These are phyloP conservation scores for Cryptocephalus moraei DNA, from an alignment of 2,888 invertebrate species.

Conservation along the genomic window DNA sequence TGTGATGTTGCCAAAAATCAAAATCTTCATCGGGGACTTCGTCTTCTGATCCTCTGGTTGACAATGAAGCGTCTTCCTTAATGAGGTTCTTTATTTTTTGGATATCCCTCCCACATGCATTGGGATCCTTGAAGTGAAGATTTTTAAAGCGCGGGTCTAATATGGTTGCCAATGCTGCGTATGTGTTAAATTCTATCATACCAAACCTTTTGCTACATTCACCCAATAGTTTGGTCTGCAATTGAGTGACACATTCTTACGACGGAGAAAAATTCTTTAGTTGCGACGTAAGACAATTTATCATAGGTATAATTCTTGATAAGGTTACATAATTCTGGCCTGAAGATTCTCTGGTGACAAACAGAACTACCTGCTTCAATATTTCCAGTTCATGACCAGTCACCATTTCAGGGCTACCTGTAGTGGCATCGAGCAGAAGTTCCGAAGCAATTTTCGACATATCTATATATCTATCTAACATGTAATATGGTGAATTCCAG, in stretches of 20 bases:
- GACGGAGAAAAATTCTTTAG: slow-evolving; percentile 2
- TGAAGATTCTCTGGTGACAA: slow-evolving; percentile 1
- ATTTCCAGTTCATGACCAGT: slow-evolving; percentile 2
- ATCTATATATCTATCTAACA: slow-evolving; percentile 4
- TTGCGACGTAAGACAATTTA: slow-evolving; percentile 3
- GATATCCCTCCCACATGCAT: slow-evolving; percentile 2
- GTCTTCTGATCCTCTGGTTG: slow-evolving; percentile 2
- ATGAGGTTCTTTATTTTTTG: slow-evolving; percentile 2
- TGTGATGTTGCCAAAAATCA: slow-evolving; percentile 3
- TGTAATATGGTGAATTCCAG: slow-evolving; percentile 1
- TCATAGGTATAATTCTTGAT: neutral
- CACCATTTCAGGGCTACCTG: slow-evolving; percentile 3
- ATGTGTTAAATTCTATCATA: slow-evolving; percentile 1
- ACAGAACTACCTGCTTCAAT: slow-evolving; percentile 1
- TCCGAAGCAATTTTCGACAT: slow-evolving; percentile 4
- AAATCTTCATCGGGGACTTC: slow-evolving; percentile 1
- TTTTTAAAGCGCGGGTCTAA: slow-evolving; percentile 2
- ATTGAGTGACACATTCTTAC: slow-evolving; percentile 4
- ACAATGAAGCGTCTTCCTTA: slow-evolving; percentile 1
- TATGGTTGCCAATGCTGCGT: neutral
- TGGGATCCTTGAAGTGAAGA: slow-evolving; percentile 3
- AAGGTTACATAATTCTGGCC: neutral
- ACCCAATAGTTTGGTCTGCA: slow-evolving; percentile 3
- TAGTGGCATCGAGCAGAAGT: slow-evolving; percentile 2
- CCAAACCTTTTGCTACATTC: slow-evolving; percentile 6